phyloP scores from a whole-genome alignment of 2,888 invertebrate species.

The Sussaba pulchella region DNA sequence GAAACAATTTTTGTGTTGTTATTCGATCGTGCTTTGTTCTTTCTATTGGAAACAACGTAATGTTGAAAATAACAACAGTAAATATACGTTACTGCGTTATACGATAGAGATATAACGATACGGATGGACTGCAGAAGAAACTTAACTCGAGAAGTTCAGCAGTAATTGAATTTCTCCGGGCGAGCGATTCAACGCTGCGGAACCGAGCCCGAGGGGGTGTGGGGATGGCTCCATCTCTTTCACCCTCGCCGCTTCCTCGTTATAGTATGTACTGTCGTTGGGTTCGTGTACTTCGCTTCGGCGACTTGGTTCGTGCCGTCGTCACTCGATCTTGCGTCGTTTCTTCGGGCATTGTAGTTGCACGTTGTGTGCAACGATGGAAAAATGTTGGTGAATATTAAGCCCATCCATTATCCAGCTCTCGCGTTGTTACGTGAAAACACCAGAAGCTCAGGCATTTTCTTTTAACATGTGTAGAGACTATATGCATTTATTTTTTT shows the following conservation, averaged over 20 bases:
- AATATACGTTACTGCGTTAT: conserved; percentile 31
- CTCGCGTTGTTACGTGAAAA: too few species aligned
- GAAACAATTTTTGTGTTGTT: neutral
- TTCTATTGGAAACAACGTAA: neutral
- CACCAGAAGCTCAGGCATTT: too few species aligned
- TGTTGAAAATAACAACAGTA: conserved; percentile 24
- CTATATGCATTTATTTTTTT: neutral
- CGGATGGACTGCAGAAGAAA: conserved; percentile 68
- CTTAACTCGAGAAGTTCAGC: conserved; percentile 83
- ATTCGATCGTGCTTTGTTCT: conserved; percentile 8
- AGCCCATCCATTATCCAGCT: too few species aligned
- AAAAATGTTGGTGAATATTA: conserved; percentile 9
- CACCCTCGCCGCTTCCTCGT: conserved; percentile 62
- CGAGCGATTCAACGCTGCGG: conserved; percentile 81
- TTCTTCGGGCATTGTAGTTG: neutral
- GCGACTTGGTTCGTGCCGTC: conserved; percentile 46
- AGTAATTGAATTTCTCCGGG: conserved; percentile 84
- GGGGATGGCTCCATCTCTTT: conserved; percentile 62
- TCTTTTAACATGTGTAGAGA: conserved; percentile 4
- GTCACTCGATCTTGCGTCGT: neutral
- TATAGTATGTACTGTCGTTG: conserved; percentile 57
- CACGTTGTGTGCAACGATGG: conserved; percentile 3
- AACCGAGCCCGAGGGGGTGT: conserved; percentile 56
- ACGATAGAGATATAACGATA: conserved; percentile 57
- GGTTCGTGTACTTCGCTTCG: conserved; percentile 47